phyloP scores from a whole-genome alignment of 1,140 invertebrate genomes.

The Drosophila mayri region DNA sequence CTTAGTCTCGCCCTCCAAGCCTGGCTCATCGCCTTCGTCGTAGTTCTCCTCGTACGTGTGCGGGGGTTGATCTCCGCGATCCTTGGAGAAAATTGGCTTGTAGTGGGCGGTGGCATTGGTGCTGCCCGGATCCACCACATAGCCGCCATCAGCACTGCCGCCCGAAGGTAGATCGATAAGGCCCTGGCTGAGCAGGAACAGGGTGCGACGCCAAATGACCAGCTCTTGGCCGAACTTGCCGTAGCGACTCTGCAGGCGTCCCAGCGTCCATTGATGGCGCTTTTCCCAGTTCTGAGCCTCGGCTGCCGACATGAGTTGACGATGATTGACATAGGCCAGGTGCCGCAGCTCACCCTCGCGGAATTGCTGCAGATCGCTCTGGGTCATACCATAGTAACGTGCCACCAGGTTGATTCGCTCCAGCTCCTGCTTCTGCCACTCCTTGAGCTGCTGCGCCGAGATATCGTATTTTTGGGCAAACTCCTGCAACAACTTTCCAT shows the following conservation, averaged over 20 bases:
- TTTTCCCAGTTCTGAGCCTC: slow-evolving; percentile 55
- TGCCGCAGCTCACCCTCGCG: slow-evolving; percentile 71
- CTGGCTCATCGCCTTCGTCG: slow-evolving; percentile 68
- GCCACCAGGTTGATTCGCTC: slow-evolving; percentile 67
- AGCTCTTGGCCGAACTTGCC: slow-evolving; percentile 60
- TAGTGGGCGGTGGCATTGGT: slow-evolving; percentile 66
- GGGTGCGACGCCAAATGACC: slow-evolving; percentile 64
- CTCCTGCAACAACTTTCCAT: slow-evolving; percentile 49
- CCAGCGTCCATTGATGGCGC: slow-evolving; percentile 54
- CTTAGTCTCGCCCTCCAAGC: slow-evolving; percentile 63
- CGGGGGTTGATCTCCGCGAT: slow-evolving; percentile 81
- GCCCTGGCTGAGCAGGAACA: slow-evolving; percentile 73
- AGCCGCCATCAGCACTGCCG: slow-evolving; percentile 46
- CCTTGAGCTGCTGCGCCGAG: slow-evolving; percentile 59
- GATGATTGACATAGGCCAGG: slow-evolving; percentile 66
- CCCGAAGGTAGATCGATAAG: slow-evolving; percentile 56
- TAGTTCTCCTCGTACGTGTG: slow-evolving; percentile 69
- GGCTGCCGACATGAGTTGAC: slow-evolving; percentile 37
- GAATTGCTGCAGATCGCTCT: slow-evolving; percentile 75
- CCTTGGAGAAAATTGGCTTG: slow-evolving; percentile 67
- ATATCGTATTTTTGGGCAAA: slow-evolving; percentile 64
- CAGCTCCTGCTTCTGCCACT: slow-evolving; percentile 75
- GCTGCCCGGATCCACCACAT: slow-evolving; percentile 50
- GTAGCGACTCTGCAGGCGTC: slow-evolving; percentile 48
- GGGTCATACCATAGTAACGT: slow-evolving; percentile 62